Conservation (phyloP, 2,888 invertebrate genomes). For the Helicoverpa assulta region DNA sequence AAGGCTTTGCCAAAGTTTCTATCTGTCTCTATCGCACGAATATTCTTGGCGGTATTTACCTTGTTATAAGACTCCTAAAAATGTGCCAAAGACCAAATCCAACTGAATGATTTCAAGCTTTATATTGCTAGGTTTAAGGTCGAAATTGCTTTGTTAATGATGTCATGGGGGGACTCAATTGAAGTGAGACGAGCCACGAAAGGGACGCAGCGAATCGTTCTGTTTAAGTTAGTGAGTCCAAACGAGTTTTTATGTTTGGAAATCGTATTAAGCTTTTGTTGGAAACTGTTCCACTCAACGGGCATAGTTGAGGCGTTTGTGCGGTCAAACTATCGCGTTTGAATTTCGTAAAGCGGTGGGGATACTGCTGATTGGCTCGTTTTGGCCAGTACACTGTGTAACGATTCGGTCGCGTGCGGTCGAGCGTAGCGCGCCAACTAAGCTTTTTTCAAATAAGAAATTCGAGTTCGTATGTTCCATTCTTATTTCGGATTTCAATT, state of each 20-base stretch:
- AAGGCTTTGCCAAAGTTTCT: conserved; percentile 28
- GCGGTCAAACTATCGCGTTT: conserved; percentile 88
- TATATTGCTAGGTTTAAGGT: conserved; percentile 35
- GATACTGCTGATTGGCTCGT: conserved; percentile 86
- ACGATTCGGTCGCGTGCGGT: conserved; percentile 84
- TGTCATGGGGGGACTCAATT: conserved; percentile 80
- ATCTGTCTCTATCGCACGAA: conserved; percentile 76
- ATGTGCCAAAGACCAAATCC: conserved; percentile 71
- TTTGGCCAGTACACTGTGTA: conserved; percentile 83
- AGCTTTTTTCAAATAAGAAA: conserved; percentile 74
- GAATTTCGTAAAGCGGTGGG: conserved; percentile 82
- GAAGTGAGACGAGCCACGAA: conserved; percentile 83
- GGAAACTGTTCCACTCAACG: conserved; percentile 90
- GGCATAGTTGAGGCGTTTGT: conserved; percentile 89
- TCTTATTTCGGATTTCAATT: conserved; percentile 59
- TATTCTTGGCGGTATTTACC: conserved; percentile 80
- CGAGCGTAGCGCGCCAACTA: conserved; percentile 78
- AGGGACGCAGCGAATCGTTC: conserved; percentile 85
- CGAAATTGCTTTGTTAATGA: conserved; percentile 59
- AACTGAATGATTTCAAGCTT: conserved; percentile 58
- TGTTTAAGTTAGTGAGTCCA: conserved; percentile 89
- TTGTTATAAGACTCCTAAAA: conserved; percentile 77
- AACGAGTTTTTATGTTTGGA: conserved; percentile 90
- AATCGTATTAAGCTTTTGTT: conserved; percentile 91
- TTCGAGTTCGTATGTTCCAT: conserved; percentile 63